These are phyloP conservation scores for Cyrtonyx montezumae DNA, from an alignment of 2,113 vertebrate species.

Conservation along the genomic window DNA sequence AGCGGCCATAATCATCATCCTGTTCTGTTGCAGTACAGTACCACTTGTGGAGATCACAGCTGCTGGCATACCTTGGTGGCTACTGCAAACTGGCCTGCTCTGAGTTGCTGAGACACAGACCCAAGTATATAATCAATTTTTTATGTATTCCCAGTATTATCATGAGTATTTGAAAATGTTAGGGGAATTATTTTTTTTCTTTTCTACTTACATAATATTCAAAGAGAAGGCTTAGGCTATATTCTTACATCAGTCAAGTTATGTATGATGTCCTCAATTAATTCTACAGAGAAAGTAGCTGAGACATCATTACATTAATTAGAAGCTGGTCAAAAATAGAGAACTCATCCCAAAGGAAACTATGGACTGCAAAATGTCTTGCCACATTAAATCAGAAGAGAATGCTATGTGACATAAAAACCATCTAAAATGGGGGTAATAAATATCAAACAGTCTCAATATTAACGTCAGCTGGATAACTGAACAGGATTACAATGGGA, in stretches of 20 bases:
- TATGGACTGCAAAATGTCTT: background rate
- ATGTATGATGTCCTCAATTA: background rate
- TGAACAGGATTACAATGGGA: background rate
- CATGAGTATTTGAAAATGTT: background rate
- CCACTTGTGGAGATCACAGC: conserved; percentile 21
- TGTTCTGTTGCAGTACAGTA: background rate
- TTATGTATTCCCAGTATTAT: background rate
- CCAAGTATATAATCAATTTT: background rate
- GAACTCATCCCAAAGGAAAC: conserved; percentile 12
- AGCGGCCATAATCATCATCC: conserved; percentile 4
- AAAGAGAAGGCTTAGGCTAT: background rate
- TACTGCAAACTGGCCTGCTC: background rate
- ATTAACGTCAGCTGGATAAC: background rate
- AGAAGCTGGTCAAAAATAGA: conserved; percentile 9
- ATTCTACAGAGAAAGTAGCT: background rate
- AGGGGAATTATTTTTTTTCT: background rate
- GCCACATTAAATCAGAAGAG: background rate
- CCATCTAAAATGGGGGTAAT: background rate
- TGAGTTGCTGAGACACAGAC: background rate
- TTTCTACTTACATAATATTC: background rate
- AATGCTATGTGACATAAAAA: background rate
- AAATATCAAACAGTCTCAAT: background rate
- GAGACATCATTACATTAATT: conserved; percentile 17
- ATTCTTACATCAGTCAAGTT: background rate
- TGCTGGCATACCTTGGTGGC: background rate